Base-by-base conservation (phyloP, 2,113 vertebrate genomes). In the Glaucomys volans region DNA sequence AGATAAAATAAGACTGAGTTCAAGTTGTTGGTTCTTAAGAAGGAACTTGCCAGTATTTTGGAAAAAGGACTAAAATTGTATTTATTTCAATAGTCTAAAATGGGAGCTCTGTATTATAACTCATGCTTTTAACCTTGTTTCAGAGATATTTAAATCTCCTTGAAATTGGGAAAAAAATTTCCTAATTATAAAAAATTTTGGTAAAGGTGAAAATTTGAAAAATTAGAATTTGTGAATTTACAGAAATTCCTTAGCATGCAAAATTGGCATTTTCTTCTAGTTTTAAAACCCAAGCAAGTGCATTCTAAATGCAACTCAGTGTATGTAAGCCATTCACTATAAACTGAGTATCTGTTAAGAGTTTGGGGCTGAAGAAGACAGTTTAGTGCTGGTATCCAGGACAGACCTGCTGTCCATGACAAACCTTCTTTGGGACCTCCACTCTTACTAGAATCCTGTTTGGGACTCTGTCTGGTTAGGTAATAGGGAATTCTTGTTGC, bases 101-200 rank as follows among this genome's bases (percentile, higher is more conserved):
- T 86, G 37, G 64, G 52, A 89, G 8, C 28, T 62, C 42, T 87
- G 22, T 67, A 32, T 80, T 64, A 44, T 64, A 77, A 47, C 40
- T 76, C 72, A 64, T 37, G 35, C 50, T 42, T 87, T 95, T 85
- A 77, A 67, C 24, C 18, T 89, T 40, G 40, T 75, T 91, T 85
- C 62, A 91, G 87, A 76, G 72, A 54, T 62, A 94, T 62, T 84
- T 90, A 94, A 87, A 84, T 84, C 30, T 86, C 26, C n/a, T 85
- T 62, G 32, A 88, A 94, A 83, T 85, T 66, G 86, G 57, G 50
- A 90, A 92, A n/a, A 69, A 80, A 69, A 75, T 40, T 59, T 87
- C 87, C 13, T 83, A 71, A 5, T 76, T 94, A 40, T 42, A 54
- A 86, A 42, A 82, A 37, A 88, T 66, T 62, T 92, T 47, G 40